Conservation (phyloP, 2,888 invertebrate genomes). For the Mythimna vitellina region DNA sequence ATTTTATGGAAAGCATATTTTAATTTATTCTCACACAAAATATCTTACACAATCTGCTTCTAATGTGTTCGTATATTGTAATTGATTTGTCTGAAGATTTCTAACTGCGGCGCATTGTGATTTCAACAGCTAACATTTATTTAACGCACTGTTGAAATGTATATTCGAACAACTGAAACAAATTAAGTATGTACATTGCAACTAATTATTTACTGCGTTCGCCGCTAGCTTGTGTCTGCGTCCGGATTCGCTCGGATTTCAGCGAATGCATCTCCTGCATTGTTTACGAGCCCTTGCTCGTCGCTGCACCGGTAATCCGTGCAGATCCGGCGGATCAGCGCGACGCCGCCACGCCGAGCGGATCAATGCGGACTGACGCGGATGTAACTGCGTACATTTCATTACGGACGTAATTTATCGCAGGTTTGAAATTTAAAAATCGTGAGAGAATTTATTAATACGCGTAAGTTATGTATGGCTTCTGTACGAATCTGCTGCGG, state of each 20-base stretch:
- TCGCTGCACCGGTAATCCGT: constrained; percentile 24
- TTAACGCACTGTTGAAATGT: constrained; percentile 2
- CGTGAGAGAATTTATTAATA: constrained; percentile 18
- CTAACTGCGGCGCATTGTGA: constrained; percentile 4
- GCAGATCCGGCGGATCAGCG: background rate
- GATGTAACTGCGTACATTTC: constrained; percentile 36
- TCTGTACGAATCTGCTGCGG: background rate
- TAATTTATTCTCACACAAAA: constrained; percentile 26
- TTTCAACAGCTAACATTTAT: background rate
- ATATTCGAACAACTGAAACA: background rate
- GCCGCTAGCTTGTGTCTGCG: constrained; percentile 9
- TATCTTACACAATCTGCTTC: background rate
- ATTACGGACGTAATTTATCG: constrained; percentile 39
- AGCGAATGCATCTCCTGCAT: constrained; percentile 38
- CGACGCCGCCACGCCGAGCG: background rate
- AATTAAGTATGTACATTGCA: constrained; percentile 1
- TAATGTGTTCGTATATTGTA: constrained; percentile 26
- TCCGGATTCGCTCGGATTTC: constrained; percentile 10
- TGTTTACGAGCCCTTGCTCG: constrained; percentile 42
- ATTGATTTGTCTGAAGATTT: constrained; percentile 22
- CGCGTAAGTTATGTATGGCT: constrained; percentile 2
- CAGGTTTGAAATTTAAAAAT: constrained; percentile 7
- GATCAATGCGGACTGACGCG: constrained; percentile 24
- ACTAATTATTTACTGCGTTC: constrained; percentile 16
- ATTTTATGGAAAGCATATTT: constrained; percentile 23